Evolutionary conservation across 1,140 invertebrate species (phyloP).

Genomic region (Cyrtorhinus lividipennis): DNA sequence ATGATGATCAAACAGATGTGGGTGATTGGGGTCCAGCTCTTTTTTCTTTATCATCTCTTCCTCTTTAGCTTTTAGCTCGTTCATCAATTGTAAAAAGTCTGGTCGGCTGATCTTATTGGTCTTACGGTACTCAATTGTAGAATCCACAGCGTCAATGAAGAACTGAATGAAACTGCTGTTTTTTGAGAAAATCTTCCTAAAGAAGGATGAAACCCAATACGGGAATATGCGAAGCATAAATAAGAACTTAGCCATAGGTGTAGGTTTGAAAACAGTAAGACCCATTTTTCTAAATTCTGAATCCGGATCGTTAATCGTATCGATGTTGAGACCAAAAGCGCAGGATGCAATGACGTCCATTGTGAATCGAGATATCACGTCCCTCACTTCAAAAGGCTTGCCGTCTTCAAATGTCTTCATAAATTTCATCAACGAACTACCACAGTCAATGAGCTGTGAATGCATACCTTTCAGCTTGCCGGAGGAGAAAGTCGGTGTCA

Average conservation of each 20-base stretch:
- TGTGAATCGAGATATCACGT: conserved; percentile 34
- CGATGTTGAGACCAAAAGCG: conserved; percentile 42
- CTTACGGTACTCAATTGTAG: conserved; percentile 34
- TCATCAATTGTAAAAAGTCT: conserved; percentile 39
- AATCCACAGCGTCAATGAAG: conserved; percentile 31
- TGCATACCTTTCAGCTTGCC: conserved; percentile 29
- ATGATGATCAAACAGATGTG: neutral
- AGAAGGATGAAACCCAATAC: neutral
- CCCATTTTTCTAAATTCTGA: conserved; percentile 35
- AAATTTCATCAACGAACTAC: neutral
- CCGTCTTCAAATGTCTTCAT: conserved; percentile 18
- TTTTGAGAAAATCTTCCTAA: conserved; percentile 17
- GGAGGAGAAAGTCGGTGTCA: conserved; percentile 26
- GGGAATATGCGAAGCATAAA: neutral
- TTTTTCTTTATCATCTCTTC: conserved; percentile 20
- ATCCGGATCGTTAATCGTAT: conserved; percentile 36
- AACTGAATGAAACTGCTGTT: conserved; percentile 30
- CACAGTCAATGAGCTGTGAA: conserved; percentile 13
- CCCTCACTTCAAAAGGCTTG: conserved; percentile 30
- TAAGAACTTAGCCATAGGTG: neutral
- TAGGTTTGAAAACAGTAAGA: conserved; percentile 21
- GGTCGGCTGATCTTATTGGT: conserved; percentile 30
- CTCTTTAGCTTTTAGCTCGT: conserved; percentile 29
- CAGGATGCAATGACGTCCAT: conserved; percentile 41
- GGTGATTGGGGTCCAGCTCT: neutral